Conservation (phyloP, 2,797 vertebrate genomes). For the Manis javanica region DNA sequence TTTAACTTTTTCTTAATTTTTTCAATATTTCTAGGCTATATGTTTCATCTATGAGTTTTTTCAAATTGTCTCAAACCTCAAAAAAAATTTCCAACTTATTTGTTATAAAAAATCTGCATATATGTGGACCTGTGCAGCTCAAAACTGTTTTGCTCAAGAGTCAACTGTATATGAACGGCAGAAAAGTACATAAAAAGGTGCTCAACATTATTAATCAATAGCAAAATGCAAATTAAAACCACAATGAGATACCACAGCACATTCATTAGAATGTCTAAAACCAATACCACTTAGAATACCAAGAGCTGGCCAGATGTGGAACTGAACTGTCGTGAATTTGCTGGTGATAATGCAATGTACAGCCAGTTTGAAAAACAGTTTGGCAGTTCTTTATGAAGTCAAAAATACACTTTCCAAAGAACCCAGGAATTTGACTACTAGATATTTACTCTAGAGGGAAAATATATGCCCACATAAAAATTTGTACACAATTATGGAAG, state of each 20-base stretch:
- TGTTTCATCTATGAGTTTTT: no score
- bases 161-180: not conserved
- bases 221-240: slow-evolving; percentile 43
- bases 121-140: no score
- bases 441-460: not conserved
- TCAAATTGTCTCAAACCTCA: no score
- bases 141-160: no score
- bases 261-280: slow-evolving; percentile 58
- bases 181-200: slow-evolving; percentile 50
- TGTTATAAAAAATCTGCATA: no score
- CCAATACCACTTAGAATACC: not conserved
- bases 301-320: slow-evolving; percentile 4
- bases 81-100: no score
- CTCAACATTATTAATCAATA: slow-evolving; percentile 10
- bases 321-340: not conserved
- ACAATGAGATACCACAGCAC: not conserved
- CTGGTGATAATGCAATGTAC: slow-evolving; percentile 8
- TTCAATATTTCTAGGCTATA: no score
- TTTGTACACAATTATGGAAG: not conserved
- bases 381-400: not conserved
- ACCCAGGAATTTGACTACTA: slow-evolving; percentile 2
- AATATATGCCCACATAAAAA: slow-evolving; percentile 22
- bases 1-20: no score
- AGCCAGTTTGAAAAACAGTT: not conserved
- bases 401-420: slow-evolving; percentile 12